These are phyloP conservation scores for Laupala kohalensis DNA, from an alignment of 1,140 invertebrate species.

Conservation along the genomic window DNA sequence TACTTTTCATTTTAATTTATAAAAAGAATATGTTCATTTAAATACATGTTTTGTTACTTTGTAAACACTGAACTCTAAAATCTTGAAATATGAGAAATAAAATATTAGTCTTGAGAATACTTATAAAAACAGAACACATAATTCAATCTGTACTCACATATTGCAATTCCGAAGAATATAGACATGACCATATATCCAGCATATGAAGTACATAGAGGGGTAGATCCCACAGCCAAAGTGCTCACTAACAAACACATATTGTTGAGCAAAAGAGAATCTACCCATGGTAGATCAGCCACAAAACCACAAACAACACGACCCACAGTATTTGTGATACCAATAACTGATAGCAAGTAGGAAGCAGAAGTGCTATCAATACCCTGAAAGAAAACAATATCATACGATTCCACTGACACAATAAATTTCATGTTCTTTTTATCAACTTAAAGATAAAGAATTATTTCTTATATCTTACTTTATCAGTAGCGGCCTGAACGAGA, in stretches of 20 bases:
- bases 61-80: background rate
- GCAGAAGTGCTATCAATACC: conserved; percentile 22
- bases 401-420: background rate
- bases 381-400: background rate
- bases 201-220: conserved; percentile 73
- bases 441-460: too few relatives aligned
- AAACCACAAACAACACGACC: conserved; percentile 36
- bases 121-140: background rate
- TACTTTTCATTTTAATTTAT: background rate
- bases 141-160: conserved; percentile 63
- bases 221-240: conserved; percentile 69
- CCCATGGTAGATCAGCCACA: conserved; percentile 63
- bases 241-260: conserved; percentile 85
- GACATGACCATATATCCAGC: conserved; percentile 63
- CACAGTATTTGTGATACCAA: conserved; percentile 52
- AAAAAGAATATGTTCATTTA: too few relatives aligned
- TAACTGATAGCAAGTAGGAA: conserved; percentile 43
- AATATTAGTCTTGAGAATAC: background rate
- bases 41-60: background rate
- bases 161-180: conserved; percentile 88
- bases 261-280: conserved; percentile 85
- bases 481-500: conserved; percentile 66
- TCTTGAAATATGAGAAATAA: background rate
- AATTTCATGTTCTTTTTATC: background rate
- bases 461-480: conserved; percentile 37